Evolutionary conservation across 1,140 invertebrate species (phyloP).

Genomic region (Anthonomus grandis): DNA sequence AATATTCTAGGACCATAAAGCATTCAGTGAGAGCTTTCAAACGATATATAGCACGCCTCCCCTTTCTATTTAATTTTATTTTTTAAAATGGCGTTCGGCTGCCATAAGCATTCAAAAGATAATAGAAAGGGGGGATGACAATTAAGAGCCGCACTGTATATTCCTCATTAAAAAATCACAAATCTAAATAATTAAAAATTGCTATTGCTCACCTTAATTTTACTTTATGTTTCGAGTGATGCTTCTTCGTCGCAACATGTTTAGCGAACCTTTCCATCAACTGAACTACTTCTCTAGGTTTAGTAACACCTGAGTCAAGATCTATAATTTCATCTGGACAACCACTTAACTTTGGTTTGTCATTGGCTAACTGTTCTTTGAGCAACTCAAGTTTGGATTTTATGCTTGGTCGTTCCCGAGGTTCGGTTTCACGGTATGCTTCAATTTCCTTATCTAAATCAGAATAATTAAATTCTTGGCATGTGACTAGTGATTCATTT

Average conservation of each 20-base stretch:
- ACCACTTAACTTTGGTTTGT: constrained; percentile 56
- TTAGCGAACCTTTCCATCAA: constrained; percentile 62
- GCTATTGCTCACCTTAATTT: constrained; percentile 45
- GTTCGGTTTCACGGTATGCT: not conserved
- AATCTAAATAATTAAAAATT: too few relatives aligned
- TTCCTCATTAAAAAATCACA: too few relatives aligned
- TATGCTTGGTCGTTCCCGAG: constrained; percentile 3
- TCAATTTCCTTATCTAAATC: constrained; percentile 30
- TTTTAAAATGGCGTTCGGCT: too few relatives aligned
- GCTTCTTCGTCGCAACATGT: constrained; percentile 54
- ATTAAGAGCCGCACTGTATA: too few relatives aligned
- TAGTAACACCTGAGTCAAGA: constrained; percentile 49
- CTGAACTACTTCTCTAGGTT: constrained; percentile 54
- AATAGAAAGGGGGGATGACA: too few relatives aligned
- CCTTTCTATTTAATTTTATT: too few relatives aligned
- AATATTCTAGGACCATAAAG: too few relatives aligned
- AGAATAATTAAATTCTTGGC: constrained; percentile 12
- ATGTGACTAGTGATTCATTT: too few relatives aligned
- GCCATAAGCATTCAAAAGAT: too few relatives aligned
- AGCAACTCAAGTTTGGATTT: constrained; percentile 33
- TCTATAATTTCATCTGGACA: constrained; percentile 59
- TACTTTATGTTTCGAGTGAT: constrained; percentile 45
- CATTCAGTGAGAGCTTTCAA: too few relatives aligned
- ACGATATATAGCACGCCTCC: too few relatives aligned
- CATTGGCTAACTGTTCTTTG: constrained; percentile 38